Percentiles rank a stretch among this genome's conserved stretches.
These are phyloP conservation scores for Lepidurus couesii DNA, from an alignment of 1,140 invertebrate genomes.

Conservation along the genomic window DNA sequence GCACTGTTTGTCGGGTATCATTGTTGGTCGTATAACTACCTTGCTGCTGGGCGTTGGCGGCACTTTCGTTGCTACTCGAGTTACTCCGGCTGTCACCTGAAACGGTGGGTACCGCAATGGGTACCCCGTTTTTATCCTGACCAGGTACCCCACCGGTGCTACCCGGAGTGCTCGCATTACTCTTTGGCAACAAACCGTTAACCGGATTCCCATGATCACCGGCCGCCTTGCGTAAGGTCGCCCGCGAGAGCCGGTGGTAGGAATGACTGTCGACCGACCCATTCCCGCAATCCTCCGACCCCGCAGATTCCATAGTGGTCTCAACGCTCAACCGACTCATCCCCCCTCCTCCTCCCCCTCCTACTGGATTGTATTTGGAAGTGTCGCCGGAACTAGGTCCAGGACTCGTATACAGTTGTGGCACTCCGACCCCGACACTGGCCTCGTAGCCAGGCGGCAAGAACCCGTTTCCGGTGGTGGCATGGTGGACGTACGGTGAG, in stretches of 20 bases:
- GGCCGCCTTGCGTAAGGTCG: conserved; percentile 33
- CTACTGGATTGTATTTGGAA: conserved; percentile 29
- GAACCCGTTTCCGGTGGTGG: conserved; percentile 68
- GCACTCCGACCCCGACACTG: conserved; percentile 30
- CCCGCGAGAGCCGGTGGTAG: conserved; percentile 27
- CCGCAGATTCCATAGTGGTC: conserved; percentile 29
- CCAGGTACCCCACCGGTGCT: conserved; percentile 41
- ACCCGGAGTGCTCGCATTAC: conserved; percentile 43
- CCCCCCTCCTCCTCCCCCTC: not conserved
- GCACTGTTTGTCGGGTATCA: conserved; percentile 68
- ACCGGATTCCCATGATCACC: not conserved
- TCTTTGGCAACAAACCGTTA: conserved; percentile 1
- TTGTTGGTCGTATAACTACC: conserved; percentile 32
- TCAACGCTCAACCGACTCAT: conserved; percentile 23
- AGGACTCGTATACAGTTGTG: conserved; percentile 28
- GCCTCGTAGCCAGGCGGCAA: conserved; percentile 46
- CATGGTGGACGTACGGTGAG: conserved; percentile 51
- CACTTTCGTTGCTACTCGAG: conserved; percentile 44
- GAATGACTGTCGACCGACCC: conserved; percentile 30
- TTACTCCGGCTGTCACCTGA: conserved; percentile 40
- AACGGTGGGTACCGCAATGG: not conserved
- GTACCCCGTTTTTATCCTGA: not conserved
- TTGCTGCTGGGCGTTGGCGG: not conserved
- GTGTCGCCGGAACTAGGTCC: conserved; percentile 26
- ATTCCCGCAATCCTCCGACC: conserved; percentile 29